These are phyloP conservation scores for Platynereis dumerilii DNA, from an alignment of 2,888 invertebrate species.

Conservation along the genomic window DNA sequence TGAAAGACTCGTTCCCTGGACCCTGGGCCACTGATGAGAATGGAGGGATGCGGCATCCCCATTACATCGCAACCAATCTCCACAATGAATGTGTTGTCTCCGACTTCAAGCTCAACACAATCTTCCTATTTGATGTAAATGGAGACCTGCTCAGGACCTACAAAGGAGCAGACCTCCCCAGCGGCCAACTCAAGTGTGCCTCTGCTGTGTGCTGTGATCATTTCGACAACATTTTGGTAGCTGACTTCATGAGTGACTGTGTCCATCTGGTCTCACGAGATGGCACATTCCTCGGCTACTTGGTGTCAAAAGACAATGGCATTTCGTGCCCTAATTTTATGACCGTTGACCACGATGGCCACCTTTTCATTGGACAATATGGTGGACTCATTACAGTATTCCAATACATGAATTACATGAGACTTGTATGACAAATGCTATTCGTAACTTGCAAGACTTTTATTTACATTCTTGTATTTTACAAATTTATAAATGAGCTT, in stretches of 20 bases:
- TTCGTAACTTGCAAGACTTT: too few species aligned
- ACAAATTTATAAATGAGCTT: too few species aligned
- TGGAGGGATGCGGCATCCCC: slow-evolving; percentile 11
- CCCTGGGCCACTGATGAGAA: background rate
- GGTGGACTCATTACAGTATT: slow-evolving; percentile 32
- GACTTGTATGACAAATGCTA: slow-evolving; percentile 21
- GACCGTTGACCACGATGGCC: slow-evolving; percentile 29
- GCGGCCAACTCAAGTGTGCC: slow-evolving; percentile 27
- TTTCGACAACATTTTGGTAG: slow-evolving; percentile 34
- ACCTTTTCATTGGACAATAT: slow-evolving; percentile 32
- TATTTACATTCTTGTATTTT: too few species aligned
- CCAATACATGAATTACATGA: slow-evolving; percentile 28
- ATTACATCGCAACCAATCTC: slow-evolving; percentile 19
- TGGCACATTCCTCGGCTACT: slow-evolving; percentile 30
- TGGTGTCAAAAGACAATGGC: slow-evolving; percentile 26
- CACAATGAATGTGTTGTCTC: slow-evolving; percentile 18
- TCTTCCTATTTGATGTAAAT: slow-evolving; percentile 10
- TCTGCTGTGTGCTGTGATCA: slow-evolving; percentile 32
- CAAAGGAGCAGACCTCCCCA: slow-evolving; percentile 4
- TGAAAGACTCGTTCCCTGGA: slow-evolving; percentile 10
- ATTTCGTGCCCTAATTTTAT: slow-evolving; percentile 32
- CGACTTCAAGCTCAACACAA: slow-evolving; percentile 9
- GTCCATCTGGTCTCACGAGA: slow-evolving; percentile 28
- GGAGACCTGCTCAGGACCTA: slow-evolving; percentile 8
- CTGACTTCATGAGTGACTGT: slow-evolving; percentile 34